Conservation (phyloP, 2,113 vertebrate species). For the Hystrix cristata region DNA sequence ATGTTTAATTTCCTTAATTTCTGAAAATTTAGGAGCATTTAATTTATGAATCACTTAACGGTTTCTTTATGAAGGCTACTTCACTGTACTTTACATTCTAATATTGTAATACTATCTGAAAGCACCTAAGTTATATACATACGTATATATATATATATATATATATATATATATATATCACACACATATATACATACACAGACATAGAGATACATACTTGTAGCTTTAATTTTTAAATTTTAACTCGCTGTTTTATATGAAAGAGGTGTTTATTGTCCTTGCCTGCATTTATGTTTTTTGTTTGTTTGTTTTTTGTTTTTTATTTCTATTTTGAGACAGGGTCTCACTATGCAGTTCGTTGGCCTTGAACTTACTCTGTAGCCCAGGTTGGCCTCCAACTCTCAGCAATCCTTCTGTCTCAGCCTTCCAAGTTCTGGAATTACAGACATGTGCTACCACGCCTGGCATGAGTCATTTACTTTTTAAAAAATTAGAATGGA, state of each 20-base stretch:
- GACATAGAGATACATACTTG: neutral
- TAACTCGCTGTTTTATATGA: neutral
- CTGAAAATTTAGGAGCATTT: neutral
- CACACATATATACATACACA: neutral
- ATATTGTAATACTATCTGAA: neutral
- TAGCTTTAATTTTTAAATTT: neutral
- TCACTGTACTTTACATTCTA: neutral
- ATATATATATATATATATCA: too few species aligned
- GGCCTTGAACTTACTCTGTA: too few species aligned
- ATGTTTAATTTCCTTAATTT: constrained; percentile 11
- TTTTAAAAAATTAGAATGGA: neutral
- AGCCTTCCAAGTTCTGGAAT: too few species aligned
- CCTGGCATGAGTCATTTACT: neutral
- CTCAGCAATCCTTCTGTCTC: too few species aligned
- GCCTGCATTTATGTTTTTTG: neutral
- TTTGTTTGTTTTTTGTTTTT: too few species aligned
- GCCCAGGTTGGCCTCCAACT: too few species aligned
- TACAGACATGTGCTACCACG: too few species aligned
- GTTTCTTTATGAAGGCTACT: neutral
- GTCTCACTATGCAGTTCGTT: too few species aligned
- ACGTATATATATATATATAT: too few species aligned
- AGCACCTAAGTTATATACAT: neutral
- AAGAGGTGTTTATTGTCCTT: neutral
- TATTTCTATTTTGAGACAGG: neutral
- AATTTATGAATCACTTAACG: neutral